Base-by-base conservation (phyloP, 2,888 invertebrate species). In the Bombylius major region DNA sequence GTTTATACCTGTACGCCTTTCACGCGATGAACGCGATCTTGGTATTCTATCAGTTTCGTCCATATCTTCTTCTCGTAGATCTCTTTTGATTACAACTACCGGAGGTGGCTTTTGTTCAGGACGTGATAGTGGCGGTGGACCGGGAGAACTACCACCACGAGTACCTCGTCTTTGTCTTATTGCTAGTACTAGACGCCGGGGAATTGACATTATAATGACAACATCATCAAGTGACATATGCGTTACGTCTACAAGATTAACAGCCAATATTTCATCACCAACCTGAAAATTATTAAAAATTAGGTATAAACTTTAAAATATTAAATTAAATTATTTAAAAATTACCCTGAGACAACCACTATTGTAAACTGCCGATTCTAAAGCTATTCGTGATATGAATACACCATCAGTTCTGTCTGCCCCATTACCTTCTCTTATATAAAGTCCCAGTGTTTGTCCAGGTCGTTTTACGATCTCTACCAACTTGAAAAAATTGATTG, bases 351-450 rank as follows among this genome's bases (percentile, higher is more conserved):
- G 79, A 72, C 97, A 94, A 55, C 97, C 96, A 70, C 95, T 95
- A 77, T 95, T 94, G 76, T 95, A 96, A 48, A 97, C 95, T 44
- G 96, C 94, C 51, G 94, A 94, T 75, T 96, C 96, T 66, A 95
- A 80, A 45, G 98, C 98, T 70, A 94, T 91, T 65, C 82, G 70
- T 9, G 98, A 98, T 75, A 99, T 97, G 78, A 99, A 99, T 59
- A 99, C 98, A 50, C 99, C 99, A 67, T 96, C 95, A 50, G 86
- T 84, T 59, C 95, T 82, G 67, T 94, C 92, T 55, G 89, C 84
- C n/a, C 97, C 98, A 69, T 99, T 97, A n/a, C 98, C 97, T 81
- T 99, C 98, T 47, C 97, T 82, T 69, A 99, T 97, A 75, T 99
- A 99, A 59, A 99, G 81, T 48, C 99, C 99, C 61, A 99, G 79